A percentile compares a stretch with the other conserved stretches of the same genome.
phyloP scores from a whole-genome alignment of 2,113 vertebrate genomes.

The Dryoscopus gambensis region DNA sequence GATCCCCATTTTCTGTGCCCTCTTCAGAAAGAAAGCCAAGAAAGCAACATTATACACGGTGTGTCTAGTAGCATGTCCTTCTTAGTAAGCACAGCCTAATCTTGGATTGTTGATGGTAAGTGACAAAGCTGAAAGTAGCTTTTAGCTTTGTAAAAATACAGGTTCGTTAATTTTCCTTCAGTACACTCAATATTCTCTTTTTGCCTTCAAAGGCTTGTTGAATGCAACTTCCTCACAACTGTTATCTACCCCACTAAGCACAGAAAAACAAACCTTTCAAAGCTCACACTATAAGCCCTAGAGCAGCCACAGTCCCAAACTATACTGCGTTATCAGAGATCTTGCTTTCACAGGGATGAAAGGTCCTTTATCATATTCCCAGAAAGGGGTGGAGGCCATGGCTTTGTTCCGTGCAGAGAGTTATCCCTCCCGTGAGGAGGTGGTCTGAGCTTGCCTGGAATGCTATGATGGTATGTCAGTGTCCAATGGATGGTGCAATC shows the following conservation, averaged over 20 bases:
- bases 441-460: not conserved
- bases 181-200: not conserved
- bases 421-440: not conserved
- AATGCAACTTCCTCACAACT: not conserved
- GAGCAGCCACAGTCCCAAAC: not conserved
- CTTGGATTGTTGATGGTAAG: accelerated
- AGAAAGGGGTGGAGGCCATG: not conserved
- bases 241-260: not conserved
- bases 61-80: not conserved
- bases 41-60: not conserved
- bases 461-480: not conserved
- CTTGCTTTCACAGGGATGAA: not conserved
- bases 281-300: not conserved
- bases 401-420: not conserved
- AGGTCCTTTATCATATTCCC: not conserved
- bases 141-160: not conserved
- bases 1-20: not conserved
- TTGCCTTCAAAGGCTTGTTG: not conserved
- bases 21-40: not conserved
- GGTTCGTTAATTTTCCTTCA: not conserved
- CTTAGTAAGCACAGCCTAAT: not conserved
- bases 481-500: not conserved
- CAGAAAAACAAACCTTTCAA: not conserved
- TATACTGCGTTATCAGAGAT: not conserved
- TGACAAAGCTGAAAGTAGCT: not conserved